These are phyloP conservation scores for Hesperia comma DNA, from an alignment of 2,888 invertebrate genomes.

Conservation along the genomic window DNA sequence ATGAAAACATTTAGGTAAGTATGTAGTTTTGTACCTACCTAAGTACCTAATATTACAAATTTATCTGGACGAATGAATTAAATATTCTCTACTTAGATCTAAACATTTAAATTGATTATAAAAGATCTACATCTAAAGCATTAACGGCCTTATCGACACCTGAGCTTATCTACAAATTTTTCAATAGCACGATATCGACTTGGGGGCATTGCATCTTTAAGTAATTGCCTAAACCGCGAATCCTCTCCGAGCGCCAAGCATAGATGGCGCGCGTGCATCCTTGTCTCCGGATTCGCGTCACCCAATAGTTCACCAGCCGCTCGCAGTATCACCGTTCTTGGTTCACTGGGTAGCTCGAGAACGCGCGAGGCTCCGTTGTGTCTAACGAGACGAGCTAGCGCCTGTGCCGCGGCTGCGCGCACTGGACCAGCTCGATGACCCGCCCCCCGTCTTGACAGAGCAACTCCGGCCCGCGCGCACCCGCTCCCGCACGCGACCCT, in stretches of 20 bases:
- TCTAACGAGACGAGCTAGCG: conserved; percentile 89
- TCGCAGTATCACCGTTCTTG: conserved; percentile 90
- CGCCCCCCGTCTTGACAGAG: conserved; percentile 88
- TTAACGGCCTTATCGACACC: conserved; percentile 54
- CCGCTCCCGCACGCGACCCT: conserved; percentile 91
- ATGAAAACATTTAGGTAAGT: no score
- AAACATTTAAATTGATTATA: not conserved
- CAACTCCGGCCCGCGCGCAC: conserved; percentile 86
- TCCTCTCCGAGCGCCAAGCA: conserved; percentile 89
- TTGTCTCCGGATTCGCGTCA: conserved; percentile 94
- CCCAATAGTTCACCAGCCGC: conserved; percentile 92
- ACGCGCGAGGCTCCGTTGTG: conserved; percentile 89
- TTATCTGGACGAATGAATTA: not conserved
- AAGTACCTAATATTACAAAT: not conserved
- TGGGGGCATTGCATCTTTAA: conserved; percentile 91
- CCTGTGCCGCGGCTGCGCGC: conserved; percentile 91
- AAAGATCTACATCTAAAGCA: not conserved
- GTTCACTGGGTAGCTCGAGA: conserved; percentile 89
- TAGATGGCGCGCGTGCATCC: conserved; percentile 91
- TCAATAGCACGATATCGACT: conserved; percentile 92
- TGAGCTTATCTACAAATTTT: conserved; percentile 88
- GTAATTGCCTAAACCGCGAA: conserved; percentile 88
- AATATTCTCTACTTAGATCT: not conserved
- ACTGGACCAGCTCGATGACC: conserved; percentile 94
- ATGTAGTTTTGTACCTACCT: no score